A percentile compares a stretch with the other conserved stretches of the same genome.
Conservation (phyloP, 2,888 invertebrate genomes). For the Limnephilus auricula region DNA sequence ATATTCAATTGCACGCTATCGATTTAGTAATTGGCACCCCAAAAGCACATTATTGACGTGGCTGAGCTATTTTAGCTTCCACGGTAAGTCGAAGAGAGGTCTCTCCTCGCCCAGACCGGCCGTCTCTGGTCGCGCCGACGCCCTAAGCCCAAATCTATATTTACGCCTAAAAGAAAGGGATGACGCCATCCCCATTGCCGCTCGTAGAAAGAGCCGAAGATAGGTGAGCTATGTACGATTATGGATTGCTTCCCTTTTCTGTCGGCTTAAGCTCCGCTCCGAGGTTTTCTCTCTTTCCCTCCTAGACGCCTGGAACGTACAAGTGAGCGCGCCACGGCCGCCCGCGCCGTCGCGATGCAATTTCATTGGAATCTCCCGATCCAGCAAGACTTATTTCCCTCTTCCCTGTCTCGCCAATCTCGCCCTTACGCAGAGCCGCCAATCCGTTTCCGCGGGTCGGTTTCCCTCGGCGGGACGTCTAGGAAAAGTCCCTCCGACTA, state of each 20-base stretch:
- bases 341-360: conserved; percentile 66
- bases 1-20: conserved; percentile 53
- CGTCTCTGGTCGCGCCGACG: conserved; percentile 63
- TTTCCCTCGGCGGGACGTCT: conserved; percentile 31
- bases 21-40: conserved; percentile 61
- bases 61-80: conserved; percentile 50
- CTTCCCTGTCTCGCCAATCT: conserved; percentile 30
- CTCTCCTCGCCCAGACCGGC: conserved; percentile 53
- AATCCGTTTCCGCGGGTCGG: not conserved
- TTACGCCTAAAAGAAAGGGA: conserved; percentile 60
- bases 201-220: conserved; percentile 60
- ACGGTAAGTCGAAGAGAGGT: conserved; percentile 34
- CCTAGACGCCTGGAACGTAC: conserved; percentile 46
- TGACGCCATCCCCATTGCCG: conserved; percentile 51
- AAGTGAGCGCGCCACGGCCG: conserved; percentile 48
- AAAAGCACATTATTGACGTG: conserved; percentile 55
- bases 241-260: conserved; percentile 59
- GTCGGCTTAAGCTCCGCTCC: conserved; percentile 46
- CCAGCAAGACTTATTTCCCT: conserved; percentile 39
- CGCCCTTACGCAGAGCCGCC: conserved; percentile 37
- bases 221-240: conserved; percentile 51
- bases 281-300: conserved; percentile 37
- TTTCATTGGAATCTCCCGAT: conserved; percentile 53
- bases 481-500: conserved; percentile 49
- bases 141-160: conserved; percentile 65